Evolutionary conservation across 2,888 invertebrate species (phyloP).

Genomic region (Tromatobia lineatoria): DNA sequence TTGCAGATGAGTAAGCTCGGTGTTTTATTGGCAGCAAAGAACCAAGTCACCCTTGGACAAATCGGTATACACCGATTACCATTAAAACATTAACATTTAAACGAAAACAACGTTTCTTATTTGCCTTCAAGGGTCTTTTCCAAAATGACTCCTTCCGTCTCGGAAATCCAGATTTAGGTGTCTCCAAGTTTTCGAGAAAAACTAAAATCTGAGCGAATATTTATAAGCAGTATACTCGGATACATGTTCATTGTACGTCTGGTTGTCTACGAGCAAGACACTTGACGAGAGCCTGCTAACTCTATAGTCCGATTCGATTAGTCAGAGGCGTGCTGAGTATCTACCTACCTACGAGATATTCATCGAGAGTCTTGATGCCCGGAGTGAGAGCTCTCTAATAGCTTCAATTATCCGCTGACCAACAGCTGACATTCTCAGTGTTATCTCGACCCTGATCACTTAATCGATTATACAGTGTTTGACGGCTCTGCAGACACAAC

Average conservation of each 20-base stretch:
- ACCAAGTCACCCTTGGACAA: too few relatives aligned
- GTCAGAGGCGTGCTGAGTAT: constrained; percentile 44
- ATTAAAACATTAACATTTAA: too few relatives aligned
- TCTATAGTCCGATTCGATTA: constrained; percentile 47
- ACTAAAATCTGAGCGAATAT: too few relatives aligned
- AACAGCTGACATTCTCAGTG: neutral
- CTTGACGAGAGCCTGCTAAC: constrained; percentile 3
- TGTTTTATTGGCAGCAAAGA: too few relatives aligned
- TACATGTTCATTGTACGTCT: neutral
- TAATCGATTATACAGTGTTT: neutral
- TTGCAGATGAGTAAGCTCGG: too few relatives aligned
- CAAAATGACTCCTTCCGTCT: too few relatives aligned
- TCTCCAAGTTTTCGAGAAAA: too few relatives aligned
- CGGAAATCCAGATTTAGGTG: too few relatives aligned
- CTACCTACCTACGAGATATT: constrained; percentile 50
- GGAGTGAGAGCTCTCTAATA: constrained; percentile 52
- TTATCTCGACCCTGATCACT: constrained; percentile 12
- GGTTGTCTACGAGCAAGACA: constrained; percentile 5
- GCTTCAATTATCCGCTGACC: constrained; percentile 50
- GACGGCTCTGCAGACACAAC: neutral
- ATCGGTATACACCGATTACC: too few relatives aligned
- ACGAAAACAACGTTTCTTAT: too few relatives aligned
- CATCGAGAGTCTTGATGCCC: constrained; percentile 55
- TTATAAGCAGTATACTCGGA: too few relatives aligned
- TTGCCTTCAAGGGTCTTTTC: too few relatives aligned